A percentile compares a stretch with the other conserved stretches of the same genome.
phyloP scores from a whole-genome alignment of 2,113 vertebrate species.

The Mastomys coucha region DNA sequence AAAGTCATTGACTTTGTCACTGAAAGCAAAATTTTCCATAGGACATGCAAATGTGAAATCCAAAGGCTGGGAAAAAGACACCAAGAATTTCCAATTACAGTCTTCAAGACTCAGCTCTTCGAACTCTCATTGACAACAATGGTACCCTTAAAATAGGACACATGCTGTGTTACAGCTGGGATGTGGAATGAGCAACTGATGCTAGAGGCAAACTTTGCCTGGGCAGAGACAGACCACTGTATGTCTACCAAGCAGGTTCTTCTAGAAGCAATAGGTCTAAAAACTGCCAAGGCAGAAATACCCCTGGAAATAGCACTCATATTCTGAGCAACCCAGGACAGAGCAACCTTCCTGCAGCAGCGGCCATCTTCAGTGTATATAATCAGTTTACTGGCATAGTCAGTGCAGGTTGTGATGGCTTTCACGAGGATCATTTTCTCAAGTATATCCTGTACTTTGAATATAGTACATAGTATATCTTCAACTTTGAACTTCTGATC shows the following conservation, averaged over 20 bases:
- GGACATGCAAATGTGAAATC: background rate
- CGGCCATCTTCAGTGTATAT: background rate
- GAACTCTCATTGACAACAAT: background rate
- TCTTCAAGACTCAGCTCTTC: background rate
- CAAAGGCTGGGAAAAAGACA: background rate
- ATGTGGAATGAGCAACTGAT: background rate
- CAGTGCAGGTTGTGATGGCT: background rate
- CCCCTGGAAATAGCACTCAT: background rate
- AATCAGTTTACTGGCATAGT: background rate
- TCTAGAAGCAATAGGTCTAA: background rate
- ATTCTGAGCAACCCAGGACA: background rate
- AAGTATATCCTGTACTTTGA: background rate
- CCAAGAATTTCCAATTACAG: background rate
- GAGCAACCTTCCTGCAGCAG: background rate
- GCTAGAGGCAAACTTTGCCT: background rate
- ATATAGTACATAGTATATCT: too few species aligned
- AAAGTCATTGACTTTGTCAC: background rate
- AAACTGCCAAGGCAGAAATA: background rate
- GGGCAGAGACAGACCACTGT: background rate
- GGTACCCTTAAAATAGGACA: background rate
- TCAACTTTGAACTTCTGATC: background rate
- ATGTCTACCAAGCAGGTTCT: background rate
- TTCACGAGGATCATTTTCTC: background rate
- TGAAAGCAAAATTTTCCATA: background rate
- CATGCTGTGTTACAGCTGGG: background rate